Evolutionary conservation across 1,140 invertebrate species (phyloP).

Genomic region (Ips nitidus): DNA sequence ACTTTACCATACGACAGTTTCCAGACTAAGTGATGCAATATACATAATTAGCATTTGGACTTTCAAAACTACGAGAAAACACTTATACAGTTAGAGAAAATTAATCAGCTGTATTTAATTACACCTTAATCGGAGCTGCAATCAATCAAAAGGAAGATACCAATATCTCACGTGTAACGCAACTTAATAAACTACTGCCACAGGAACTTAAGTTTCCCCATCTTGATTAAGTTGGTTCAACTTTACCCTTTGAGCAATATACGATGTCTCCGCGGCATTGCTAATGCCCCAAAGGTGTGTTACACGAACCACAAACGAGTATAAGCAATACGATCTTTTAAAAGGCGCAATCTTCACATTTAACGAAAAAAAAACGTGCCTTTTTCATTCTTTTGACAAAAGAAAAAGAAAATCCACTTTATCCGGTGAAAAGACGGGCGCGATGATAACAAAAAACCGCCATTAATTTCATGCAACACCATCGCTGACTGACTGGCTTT

Average conservation of each 20-base stretch:
- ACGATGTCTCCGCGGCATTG: no score
- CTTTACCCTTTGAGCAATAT: no score
- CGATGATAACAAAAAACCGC: neutral
- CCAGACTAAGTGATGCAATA: no score
- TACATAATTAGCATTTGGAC: no score
- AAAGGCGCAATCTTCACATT: no score
- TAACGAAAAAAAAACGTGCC: conserved; percentile 8
- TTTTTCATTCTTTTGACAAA: neutral
- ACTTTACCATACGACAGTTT: no score
- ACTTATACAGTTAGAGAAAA: no score
- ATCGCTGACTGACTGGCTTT: conserved; percentile 23
- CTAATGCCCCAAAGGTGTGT: no score
- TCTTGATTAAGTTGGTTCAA: no score
- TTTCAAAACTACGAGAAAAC: no score
- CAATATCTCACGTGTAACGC: conserved; percentile 31
- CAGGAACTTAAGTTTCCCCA: neutral
- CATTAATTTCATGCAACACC: conserved; percentile 19
- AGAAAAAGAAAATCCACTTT: neutral
- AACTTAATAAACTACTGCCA: conserved; percentile 36
- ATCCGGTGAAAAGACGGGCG: neutral
- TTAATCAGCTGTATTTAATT: neutral
- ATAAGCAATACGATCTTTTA: no score
- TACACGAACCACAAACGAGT: no score
- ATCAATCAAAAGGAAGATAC: conserved; percentile 1
- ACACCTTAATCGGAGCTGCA: neutral